These are phyloP conservation scores for Syngnathoides biaculeatus DNA, from an alignment of 2,113 vertebrate species.

Conservation along the genomic window DNA sequence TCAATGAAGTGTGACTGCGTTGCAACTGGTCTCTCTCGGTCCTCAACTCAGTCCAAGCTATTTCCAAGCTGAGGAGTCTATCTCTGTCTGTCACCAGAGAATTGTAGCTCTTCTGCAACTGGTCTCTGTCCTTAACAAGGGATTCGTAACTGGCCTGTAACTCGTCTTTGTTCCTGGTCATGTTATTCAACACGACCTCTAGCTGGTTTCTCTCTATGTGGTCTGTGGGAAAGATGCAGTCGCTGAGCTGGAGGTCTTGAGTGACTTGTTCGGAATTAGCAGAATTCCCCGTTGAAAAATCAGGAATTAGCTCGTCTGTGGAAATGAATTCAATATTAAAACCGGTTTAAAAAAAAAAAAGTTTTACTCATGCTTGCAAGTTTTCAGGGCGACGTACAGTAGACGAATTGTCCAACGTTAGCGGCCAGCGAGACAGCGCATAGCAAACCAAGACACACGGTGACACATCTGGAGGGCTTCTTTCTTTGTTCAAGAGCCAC, in stretches of 20 bases:
- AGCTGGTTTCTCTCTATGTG: not conserved
- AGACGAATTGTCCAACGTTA: conserved; percentile 32
- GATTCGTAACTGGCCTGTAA: not conserved
- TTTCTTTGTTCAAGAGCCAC: conserved; percentile 4
- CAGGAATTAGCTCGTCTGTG: conserved; percentile 26
- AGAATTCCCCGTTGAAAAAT: not conserved
- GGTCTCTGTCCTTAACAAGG: not conserved
- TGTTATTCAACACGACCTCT: not conserved
- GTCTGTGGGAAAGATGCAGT: not conserved
- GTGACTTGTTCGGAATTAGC: not conserved
- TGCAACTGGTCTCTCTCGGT: not conserved
- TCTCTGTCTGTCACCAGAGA: not conserved
- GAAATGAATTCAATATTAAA: not conserved
- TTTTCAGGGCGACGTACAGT: conserved; percentile 31
- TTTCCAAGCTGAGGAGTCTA: not conserved
- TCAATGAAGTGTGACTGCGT: conserved; percentile 1
- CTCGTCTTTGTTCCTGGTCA: conserved; percentile 1
- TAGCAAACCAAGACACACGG: conserved; percentile 25
- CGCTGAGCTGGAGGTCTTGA: not conserved
- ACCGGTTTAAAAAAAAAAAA: not conserved
- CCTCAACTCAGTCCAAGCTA: conserved; percentile 11
- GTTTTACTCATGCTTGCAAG: not conserved
- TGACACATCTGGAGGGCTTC: not conserved
- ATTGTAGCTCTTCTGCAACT: not conserved
- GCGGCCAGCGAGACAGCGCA: conserved; percentile 33